Evolutionary conservation across 2,797 vertebrate genomes (phyloP).

Genomic region (Myotis pilosus): DNA sequence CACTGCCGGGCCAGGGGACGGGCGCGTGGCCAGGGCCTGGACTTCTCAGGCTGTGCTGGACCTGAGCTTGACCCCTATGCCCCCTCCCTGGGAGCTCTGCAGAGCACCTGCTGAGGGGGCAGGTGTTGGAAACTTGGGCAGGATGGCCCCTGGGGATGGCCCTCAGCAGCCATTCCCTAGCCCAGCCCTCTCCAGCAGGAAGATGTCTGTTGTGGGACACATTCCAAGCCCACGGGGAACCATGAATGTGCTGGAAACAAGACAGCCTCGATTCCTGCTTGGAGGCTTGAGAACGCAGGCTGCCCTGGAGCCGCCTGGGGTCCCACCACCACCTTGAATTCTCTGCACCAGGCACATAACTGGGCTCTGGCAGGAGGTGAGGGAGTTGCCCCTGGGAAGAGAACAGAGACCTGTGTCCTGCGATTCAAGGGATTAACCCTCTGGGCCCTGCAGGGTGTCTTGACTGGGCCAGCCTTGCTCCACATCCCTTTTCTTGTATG

Average conservation of each 20-base stretch:
- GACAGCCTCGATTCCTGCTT: neutral
- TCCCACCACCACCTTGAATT: neutral
- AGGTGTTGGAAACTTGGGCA: neutral
- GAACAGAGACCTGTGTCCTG: neutral
- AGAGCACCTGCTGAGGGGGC: neutral
- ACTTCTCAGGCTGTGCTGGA: neutral
- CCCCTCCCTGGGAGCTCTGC: neutral
- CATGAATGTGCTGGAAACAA: neutral
- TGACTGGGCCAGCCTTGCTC: neutral
- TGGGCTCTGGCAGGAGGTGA: neutral
- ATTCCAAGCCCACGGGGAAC: neutral
- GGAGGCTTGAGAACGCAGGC: neutral
- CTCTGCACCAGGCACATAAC: neutral
- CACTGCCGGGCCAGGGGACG: fast-evolving
- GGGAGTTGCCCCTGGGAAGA: neutral
- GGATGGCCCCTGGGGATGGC: neutral
- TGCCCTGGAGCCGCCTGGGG: neutral
- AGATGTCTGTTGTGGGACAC: neutral
- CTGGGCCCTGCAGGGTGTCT: neutral
- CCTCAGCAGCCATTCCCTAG: neutral
- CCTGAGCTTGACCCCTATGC: neutral
- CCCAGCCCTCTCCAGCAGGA: constrained; percentile 3
- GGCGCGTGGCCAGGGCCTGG: neutral
- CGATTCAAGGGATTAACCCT: neutral
- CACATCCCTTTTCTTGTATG: neutral